Conservation (phyloP, 2,113 vertebrate genomes). For the Macroglossus sobrinus region DNA sequence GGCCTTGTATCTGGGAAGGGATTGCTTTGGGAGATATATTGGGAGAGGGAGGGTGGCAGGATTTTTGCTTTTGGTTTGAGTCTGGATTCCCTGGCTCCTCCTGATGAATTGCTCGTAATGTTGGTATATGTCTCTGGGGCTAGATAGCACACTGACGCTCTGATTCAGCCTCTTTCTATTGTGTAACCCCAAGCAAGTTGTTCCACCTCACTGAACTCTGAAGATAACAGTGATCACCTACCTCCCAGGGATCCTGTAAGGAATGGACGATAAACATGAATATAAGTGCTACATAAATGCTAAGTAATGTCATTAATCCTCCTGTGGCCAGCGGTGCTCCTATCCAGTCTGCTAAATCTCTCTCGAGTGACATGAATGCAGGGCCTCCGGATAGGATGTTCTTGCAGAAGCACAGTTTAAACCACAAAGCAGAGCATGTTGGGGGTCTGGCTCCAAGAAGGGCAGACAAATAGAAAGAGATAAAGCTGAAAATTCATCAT, state of each 20-base stretch:
- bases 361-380: not conserved
- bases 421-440: not conserved
- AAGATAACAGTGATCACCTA: not conserved
- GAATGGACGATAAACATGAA: not conserved
- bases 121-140: not conserved
- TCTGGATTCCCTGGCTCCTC: not conserved
- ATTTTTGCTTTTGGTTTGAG: not conserved
- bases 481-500: not conserved
- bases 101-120: not conserved
- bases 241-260: not conserved
- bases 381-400: not conserved
- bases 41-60: not conserved
- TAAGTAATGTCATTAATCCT: not conserved
- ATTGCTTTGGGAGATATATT: not conserved
- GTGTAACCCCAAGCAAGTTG: not conserved
- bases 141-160: not conserved
- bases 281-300: not conserved
- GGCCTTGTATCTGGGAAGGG: not conserved
- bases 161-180: not conserved
- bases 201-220: constrained; percentile 50
- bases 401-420: not conserved
- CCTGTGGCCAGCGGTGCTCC: not conserved
- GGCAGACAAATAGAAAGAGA: not conserved
- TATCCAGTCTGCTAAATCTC: not conserved
- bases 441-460: not conserved